Evolutionary conservation across 2,797 vertebrate species (phyloP).

Genomic region (Crenuchus spilurus): DNA sequence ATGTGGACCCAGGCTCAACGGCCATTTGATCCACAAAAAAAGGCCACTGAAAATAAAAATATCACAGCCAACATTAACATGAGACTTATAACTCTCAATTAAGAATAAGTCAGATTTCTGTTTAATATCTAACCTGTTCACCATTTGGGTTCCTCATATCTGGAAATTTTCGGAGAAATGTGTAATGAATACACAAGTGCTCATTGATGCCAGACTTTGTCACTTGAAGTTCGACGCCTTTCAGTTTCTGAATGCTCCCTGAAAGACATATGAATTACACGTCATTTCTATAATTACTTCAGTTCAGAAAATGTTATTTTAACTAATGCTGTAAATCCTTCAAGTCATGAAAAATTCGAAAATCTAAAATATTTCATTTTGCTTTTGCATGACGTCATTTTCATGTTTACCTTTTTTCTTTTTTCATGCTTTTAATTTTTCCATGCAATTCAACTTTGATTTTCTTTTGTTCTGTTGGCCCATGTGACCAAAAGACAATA

Average conservation of each 20-base stretch:
- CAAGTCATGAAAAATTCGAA: too few relatives aligned
- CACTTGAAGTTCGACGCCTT: slow-evolving; percentile 70
- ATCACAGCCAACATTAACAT: not conserved
- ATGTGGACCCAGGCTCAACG: slow-evolving; percentile 66
- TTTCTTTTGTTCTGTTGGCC: too few relatives aligned
- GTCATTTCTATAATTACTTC: not conserved
- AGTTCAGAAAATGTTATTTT: too few relatives aligned
- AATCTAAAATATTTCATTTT: too few relatives aligned
- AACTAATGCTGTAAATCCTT: too few relatives aligned
- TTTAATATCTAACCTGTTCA: slow-evolving; percentile 62
- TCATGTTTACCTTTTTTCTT: too few relatives aligned
- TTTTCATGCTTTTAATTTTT: too few relatives aligned
- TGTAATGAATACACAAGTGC: slow-evolving; percentile 71
- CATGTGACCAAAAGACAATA: too few relatives aligned
- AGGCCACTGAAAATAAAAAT: slow-evolving; percentile 68
- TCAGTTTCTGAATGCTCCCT: slow-evolving; percentile 70
- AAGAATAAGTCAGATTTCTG: not conserved
- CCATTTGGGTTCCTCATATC: slow-evolving; percentile 48
- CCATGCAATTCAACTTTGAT: too few relatives aligned
- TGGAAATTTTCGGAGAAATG: slow-evolving; percentile 53
- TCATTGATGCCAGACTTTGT: slow-evolving; percentile 61
- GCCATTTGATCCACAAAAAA: slow-evolving; percentile 70
- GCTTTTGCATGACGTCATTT: too few relatives aligned
- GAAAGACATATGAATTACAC: slow-evolving; percentile 6
- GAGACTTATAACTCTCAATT: not conserved